These are phyloP conservation scores for Plumapathes pennacea DNA, from an alignment of 92 coral and sea anemone genomes.

Conservation along the genomic window DNA sequence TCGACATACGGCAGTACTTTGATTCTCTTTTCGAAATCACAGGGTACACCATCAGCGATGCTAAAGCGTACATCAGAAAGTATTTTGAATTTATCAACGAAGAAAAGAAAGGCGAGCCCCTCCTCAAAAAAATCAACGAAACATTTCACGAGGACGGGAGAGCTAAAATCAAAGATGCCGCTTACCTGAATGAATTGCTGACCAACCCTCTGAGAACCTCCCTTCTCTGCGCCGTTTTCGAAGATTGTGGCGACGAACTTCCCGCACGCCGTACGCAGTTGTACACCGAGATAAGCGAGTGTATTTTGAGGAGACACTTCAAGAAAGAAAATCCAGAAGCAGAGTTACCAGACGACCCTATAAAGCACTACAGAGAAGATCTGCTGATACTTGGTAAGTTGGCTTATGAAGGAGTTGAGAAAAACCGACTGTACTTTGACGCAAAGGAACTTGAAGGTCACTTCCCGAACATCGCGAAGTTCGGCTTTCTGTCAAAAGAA, in stretches of 20 bases:
- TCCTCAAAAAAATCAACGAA: not conserved
- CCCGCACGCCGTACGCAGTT: conserved; percentile 31
- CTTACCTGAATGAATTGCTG: conserved; percentile 6
- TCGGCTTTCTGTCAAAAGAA: conserved; percentile 33
- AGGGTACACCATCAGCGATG: conserved; percentile 13
- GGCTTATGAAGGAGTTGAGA: conserved; percentile 8
- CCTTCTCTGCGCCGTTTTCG: conserved; percentile 26
- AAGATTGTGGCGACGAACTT: conserved; percentile 12
- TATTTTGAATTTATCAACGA: too few relatives aligned
- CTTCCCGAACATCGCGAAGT: not conserved
- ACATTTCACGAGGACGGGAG: not conserved
- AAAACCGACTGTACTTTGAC: conserved; percentile 1
- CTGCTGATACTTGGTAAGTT: conserved; percentile 4
- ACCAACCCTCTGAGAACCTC: conserved; percentile 28
- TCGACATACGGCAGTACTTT: conserved; percentile 7
- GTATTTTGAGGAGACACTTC: conserved; percentile 20
- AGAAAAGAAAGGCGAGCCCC: not conserved
- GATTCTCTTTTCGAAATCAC: conserved; percentile 26
- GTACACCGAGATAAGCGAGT: conserved; percentile 17
- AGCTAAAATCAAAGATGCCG: too few relatives aligned
- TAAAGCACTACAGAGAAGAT: not conserved
- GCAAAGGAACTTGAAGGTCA: conserved; percentile 4
- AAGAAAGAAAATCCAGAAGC: not conserved
- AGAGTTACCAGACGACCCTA: not conserved
- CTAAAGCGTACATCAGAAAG: conserved; percentile 5